Evolutionary conservation across 2,888 invertebrate genomes (phyloP), one percentile per base, ranked within the genome.

Genomic region (Brachyopa scutellaris): DNA sequence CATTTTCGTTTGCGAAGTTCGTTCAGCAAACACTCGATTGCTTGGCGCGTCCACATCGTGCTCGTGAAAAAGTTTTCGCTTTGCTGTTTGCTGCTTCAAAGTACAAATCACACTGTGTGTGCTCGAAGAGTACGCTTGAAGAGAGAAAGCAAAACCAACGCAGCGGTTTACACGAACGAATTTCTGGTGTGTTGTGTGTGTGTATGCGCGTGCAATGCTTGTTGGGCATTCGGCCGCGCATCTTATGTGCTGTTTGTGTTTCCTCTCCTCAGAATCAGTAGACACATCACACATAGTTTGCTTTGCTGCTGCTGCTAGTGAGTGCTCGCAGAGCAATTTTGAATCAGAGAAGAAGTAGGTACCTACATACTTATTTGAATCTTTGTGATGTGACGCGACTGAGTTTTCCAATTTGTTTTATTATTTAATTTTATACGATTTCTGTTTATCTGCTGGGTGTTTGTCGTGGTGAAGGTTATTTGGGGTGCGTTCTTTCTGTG

Each of bases 61-160:
- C 51, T 69, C 31, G 45, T 45, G 29, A n/a, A 8, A 19, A 31
- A 1, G 17, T 47, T 8, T 53, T 8, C 26, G 26, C 36, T n/a
- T n/a, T 42, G 77, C 79, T 79, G 72, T 72, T 42, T 79, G 72
- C 79, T 67, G 66, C 38, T 31, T 62, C 74, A 80, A 67, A 73
- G 74, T 69, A 74, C 67, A 74, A 74, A 11, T 47, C 45, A 57
- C 15, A 80, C 79, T 80, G 74, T 55, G n/a, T 64, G 67, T 74
- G 74, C 69, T 80, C 80, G 80, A 9, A 23, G 80, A 53, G 36
- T 45, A 29, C 29, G 38, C 31, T 13, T 2, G 1, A n/a, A 62
- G 51, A 29, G 17, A 49, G 7, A 42, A 66, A 45, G 47, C 38
- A 23, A 21, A 47, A 38, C n/a, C 17, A 31, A 61, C 29, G 29